Percentiles rank a stretch among this genome's conserved stretches.
Conservation (phyloP, 2,888 invertebrate genomes). For the Drosophila longiperda region DNA sequence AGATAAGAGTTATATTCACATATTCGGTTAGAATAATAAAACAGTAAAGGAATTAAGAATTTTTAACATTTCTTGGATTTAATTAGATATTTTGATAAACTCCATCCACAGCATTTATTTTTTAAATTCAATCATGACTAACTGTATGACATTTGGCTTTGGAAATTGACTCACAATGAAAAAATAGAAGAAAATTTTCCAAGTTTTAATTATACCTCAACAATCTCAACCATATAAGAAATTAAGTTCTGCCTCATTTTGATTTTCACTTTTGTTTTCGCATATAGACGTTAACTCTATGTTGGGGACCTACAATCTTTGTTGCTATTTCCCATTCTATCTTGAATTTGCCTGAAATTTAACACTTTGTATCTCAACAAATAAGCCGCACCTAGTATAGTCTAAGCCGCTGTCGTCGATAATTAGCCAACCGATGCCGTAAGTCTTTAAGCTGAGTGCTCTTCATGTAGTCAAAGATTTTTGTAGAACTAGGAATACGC, state of each 20-base stretch:
- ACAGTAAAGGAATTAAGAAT: background rate
- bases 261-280: conserved; percentile 2
- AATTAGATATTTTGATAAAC: background rate
- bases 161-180: background rate
- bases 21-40: background rate
- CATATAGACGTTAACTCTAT: conserved; percentile 1
- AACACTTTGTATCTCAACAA: conserved; percentile 34
- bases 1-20: background rate
- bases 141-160: background rate
- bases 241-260: conserved; percentile 1
- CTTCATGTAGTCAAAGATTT: conserved; percentile 23
- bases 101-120: background rate
- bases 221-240: background rate
- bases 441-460: conserved; percentile 11
- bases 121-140: background rate
- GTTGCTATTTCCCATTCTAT: conserved; percentile 19
- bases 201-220: background rate
- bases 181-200: background rate
- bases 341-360: conserved; percentile 21
- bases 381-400: conserved; percentile 42
- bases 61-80: background rate
- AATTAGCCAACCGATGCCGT: conserved; percentile 33
- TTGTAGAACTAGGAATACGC: conserved; percentile 51
- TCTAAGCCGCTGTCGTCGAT: conserved; percentile 5
- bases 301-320: conserved; percentile 13